Conservation (phyloP, 1,140 invertebrate genomes). For the Vanessa atalanta region DNA sequence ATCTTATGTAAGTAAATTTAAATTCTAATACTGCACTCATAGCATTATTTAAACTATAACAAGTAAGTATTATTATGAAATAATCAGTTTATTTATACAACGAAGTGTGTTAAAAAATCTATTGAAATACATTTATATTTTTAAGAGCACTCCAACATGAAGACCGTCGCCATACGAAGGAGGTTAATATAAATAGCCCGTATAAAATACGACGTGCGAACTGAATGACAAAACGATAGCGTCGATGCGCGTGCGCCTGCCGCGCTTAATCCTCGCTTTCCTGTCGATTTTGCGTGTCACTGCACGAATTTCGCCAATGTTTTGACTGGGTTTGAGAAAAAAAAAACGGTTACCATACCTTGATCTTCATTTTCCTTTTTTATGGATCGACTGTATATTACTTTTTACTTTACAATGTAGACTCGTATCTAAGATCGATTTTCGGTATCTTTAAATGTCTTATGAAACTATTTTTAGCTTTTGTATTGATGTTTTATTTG, state of each 20-base stretch:
- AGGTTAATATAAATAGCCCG: constrained; percentile 39
- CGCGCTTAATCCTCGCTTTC: constrained; percentile 40
- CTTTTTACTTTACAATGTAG: no score
- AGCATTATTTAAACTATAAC: no score
- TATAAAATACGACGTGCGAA: constrained; percentile 42
- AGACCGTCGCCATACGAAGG: constrained; percentile 17
- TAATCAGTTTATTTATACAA: no score
- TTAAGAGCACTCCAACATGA: constrained; percentile 16
- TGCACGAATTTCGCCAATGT: constrained; percentile 13
- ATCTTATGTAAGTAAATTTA: no score
- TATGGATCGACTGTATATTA: no score
- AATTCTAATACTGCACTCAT: no score
- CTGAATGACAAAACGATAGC: constrained; percentile 42
- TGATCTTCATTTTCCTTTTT: background rate
- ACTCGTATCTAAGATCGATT: no score
- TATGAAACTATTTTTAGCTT: no score
- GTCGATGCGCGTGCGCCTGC: constrained; percentile 33
- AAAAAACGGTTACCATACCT: background rate
- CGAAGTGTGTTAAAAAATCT: background rate
- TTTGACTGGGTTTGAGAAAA: constrained; percentile 2
- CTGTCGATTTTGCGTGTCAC: constrained; percentile 41
- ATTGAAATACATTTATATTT: background rate
- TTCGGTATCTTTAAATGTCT: no score
- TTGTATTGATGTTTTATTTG: no score
- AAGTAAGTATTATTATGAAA: no score